Percentiles rank a stretch among this genome's conserved stretches.
Conservation (phyloP, 2,113 vertebrate species). For the Pyrgilauda ruficollis region DNA sequence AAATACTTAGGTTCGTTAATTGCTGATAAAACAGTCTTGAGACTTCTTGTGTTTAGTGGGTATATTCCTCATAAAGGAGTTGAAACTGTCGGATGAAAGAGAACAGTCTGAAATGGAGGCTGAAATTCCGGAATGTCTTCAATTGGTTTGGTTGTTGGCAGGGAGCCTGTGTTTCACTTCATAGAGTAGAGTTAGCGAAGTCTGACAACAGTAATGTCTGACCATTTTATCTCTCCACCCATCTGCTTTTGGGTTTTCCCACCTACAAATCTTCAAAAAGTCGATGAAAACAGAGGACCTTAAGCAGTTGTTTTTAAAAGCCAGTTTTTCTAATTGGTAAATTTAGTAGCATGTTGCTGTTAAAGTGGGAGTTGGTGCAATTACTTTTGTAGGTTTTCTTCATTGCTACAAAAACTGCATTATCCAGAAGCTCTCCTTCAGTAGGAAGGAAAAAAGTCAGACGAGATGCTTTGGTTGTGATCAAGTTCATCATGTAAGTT, state of each 20-base stretch:
- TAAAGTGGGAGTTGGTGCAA: slow-evolving; percentile 32
- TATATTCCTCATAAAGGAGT: background rate
- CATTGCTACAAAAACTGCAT: background rate
- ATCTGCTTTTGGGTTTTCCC: slow-evolving; percentile 19
- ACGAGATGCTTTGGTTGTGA: background rate
- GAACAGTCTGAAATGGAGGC: slow-evolving; percentile 62
- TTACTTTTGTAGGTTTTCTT: background rate
- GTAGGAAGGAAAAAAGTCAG: background rate
- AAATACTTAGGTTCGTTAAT: background rate
- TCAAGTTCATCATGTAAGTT: background rate
- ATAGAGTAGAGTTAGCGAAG: slow-evolving; percentile 9
- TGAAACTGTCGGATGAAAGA: background rate
- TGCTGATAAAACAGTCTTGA: background rate
- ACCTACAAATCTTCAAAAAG: slow-evolving; percentile 30
- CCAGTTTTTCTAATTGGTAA: background rate
- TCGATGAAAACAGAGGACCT: background rate
- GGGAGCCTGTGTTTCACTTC: slow-evolving; percentile 45
- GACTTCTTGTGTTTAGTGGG: background rate
- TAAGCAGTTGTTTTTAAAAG: background rate
- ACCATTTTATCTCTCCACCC: background rate
- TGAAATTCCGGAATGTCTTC: slow-evolving; percentile 66
- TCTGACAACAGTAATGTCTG: slow-evolving; percentile 25
- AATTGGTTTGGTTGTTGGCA: slow-evolving; percentile 57
- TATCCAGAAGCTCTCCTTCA: background rate
- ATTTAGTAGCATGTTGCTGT: background rate